Conservation (phyloP, 1,140 invertebrate genomes). For the Rhopalosiphum maidis region DNA sequence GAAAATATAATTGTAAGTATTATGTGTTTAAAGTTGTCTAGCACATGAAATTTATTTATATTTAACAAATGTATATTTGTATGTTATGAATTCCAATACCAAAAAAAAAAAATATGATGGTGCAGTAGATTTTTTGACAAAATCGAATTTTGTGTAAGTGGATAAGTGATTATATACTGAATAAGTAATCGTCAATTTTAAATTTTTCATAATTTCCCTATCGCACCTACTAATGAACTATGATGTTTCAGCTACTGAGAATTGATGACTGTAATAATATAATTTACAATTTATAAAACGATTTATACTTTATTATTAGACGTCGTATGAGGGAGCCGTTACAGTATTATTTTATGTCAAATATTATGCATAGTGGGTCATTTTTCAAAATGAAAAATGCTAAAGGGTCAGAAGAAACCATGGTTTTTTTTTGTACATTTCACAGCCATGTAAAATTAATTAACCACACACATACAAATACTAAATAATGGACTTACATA, state of each 20-base stretch:
- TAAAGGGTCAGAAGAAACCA: background rate
- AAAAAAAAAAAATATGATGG: background rate
- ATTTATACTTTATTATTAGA: background rate
- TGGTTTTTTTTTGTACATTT: background rate
- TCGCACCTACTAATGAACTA: background rate
- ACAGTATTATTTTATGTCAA: conserved; percentile 11
- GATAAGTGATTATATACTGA: background rate
- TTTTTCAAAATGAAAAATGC: background rate
- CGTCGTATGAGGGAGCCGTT: background rate
- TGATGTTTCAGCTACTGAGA: background rate
- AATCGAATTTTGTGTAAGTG: background rate
- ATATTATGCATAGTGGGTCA: background rate
- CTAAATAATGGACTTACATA: conserved; percentile 6
- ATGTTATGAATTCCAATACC: background rate
- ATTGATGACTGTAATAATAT: background rate
- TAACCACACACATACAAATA: background rate
- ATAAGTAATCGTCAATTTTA: background rate
- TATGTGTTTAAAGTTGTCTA: background rate
- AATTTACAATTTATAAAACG: background rate
- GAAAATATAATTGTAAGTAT: no score
- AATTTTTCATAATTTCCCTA: background rate
- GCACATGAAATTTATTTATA: background rate
- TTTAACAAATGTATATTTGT: background rate
- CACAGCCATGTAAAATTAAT: background rate
- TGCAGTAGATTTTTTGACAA: background rate